phyloP scores from a whole-genome alignment of 2,888 invertebrate genomes.

The Sphecodes monilicornis region DNA sequence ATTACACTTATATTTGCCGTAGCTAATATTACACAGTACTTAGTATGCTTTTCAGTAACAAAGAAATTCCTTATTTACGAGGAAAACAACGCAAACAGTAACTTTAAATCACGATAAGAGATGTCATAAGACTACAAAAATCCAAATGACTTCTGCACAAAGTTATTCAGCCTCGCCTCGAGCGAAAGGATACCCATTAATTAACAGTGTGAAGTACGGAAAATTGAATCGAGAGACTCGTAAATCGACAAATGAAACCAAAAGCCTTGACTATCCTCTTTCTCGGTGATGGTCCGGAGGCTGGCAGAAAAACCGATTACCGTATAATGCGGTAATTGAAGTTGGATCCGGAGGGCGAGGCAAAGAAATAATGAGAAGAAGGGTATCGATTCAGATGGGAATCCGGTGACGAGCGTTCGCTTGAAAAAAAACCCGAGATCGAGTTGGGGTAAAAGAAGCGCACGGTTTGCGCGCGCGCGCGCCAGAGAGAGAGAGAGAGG shows the following conservation, averaged over 20 bases:
- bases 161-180: neutral
- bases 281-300: neutral
- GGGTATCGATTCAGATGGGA: slow-evolving; percentile 14
- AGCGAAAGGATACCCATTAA: neutral
- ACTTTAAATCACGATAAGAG: too few species aligned
- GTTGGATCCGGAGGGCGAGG: neutral
- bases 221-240: neutral
- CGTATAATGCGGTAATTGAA: slow-evolving; percentile 17
- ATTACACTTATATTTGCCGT: too few species aligned
- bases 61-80: too few species aligned
- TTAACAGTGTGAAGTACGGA: neutral
- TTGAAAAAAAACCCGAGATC: neutral
- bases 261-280: neutral
- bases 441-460: neutral
- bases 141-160: neutral
- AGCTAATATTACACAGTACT: too few species aligned
- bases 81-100: too few species aligned
- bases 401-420: neutral
- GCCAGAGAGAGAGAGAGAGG: too few species aligned
- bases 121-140: too few species aligned
- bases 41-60: too few species aligned
- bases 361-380: slow-evolving; percentile 5
- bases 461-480: neutral
- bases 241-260: neutral
- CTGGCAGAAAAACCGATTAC: slow-evolving; percentile 1